These are phyloP conservation scores for Leucania comma DNA, from an alignment of 2,888 invertebrate species.

Conservation along the genomic window DNA sequence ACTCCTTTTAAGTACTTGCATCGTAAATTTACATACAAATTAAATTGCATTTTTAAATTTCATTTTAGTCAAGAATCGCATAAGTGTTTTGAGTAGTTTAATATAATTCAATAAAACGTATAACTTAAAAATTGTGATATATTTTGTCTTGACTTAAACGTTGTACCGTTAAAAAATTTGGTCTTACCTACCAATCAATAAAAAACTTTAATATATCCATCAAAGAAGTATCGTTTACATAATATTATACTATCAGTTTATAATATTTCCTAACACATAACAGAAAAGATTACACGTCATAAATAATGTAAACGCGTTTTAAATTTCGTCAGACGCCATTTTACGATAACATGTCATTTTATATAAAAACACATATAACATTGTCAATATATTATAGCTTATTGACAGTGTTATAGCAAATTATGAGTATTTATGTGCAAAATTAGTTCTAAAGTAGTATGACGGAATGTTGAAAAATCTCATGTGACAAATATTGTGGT, in stretches of 20 bases:
- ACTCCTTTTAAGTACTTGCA: too few relatives aligned
- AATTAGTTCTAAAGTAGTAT: conserved; percentile 58
- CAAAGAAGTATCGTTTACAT: conserved; percentile 16
- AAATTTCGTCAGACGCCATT: conserved; percentile 70
- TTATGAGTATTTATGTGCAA: conserved; percentile 79
- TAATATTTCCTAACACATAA: conserved; percentile 38
- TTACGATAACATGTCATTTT: conserved; percentile 59
- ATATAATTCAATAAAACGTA: too few relatives aligned
- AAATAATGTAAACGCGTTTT: conserved; percentile 71
- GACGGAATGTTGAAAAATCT: conserved; percentile 39
- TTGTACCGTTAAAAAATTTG: not conserved
- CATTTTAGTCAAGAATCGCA: too few relatives aligned
- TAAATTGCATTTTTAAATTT: too few relatives aligned
- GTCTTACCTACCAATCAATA: not conserved
- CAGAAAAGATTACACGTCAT: conserved; percentile 58
- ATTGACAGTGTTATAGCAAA: conserved; percentile 78
- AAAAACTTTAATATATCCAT: conserved; percentile 16
- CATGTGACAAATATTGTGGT: conserved; percentile 40
- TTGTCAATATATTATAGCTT: conserved; percentile 72
- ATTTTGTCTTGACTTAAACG: not conserved
- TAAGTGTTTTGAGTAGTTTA: too few relatives aligned
- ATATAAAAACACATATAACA: conserved; percentile 52
- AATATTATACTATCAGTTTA: conserved; percentile 18
- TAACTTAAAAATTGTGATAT: not conserved
- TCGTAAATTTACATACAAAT: too few relatives aligned